Evolutionary conservation across 2,797 vertebrate species (phyloP).

Genomic region (Sciurus carolinensis): DNA sequence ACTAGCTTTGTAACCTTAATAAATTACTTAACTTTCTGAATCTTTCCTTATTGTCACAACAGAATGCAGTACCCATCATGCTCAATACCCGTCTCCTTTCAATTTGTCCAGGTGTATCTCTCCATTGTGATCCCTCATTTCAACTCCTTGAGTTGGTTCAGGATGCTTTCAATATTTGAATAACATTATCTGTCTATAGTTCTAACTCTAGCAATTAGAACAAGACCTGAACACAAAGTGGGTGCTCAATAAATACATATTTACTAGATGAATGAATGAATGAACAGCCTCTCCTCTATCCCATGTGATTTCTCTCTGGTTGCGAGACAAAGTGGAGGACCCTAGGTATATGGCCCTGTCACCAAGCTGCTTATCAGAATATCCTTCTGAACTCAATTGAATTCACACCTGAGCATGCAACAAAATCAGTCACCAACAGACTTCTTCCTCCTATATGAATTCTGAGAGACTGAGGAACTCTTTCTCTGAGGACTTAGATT

Average conservation of each 20-base stretch:
- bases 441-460: background rate
- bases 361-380: background rate
- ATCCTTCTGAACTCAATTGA: background rate
- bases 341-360: accelerated
- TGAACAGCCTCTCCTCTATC: background rate
- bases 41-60: background rate
- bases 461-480: background rate
- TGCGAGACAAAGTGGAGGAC: background rate
- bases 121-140: background rate
- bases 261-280: background rate
- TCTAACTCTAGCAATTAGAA: background rate
- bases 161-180: background rate
- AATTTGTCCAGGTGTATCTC: background rate
- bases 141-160: background rate
- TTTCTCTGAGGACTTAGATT: background rate
- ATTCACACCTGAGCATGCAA: background rate
- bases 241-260: background rate
- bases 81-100: background rate
- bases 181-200: background rate
- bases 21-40: slow-evolving; percentile 10
- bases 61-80: background rate
- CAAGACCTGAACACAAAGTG: background rate
- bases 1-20: background rate
- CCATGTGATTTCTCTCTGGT: background rate
- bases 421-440: background rate